Evolutionary conservation across 2,888 invertebrate species (phyloP).

Genomic region (Phorcus lineatus): DNA sequence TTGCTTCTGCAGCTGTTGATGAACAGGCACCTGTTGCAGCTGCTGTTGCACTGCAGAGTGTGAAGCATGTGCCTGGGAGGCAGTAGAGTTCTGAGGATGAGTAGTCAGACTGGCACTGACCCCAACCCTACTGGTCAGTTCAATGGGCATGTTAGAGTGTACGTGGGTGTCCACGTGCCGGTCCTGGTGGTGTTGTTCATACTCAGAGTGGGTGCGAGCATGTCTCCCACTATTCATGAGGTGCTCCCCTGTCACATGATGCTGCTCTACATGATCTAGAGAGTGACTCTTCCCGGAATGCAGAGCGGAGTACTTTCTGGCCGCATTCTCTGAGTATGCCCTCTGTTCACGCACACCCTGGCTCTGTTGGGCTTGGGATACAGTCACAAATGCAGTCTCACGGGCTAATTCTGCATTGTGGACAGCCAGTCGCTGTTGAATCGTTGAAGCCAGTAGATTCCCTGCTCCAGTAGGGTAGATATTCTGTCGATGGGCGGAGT

Average conservation of each 20-base stretch:
- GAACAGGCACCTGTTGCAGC: not conserved
- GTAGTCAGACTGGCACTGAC: not conserved
- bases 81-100: not conserved
- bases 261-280: conserved; percentile 5
- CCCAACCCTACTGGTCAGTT: not conserved
- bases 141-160: not conserved
- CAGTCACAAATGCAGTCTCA: conserved; percentile 38
- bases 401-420: conserved; percentile 33
- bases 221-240: not conserved
- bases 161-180: not conserved
- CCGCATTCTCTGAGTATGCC: conserved; percentile 31
- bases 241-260: not conserved
- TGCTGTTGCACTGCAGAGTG: conserved; percentile 15
- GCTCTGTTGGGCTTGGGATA: conserved; percentile 33
- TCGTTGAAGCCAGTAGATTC: conserved; percentile 37
- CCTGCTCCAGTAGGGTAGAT: conserved; percentile 13
- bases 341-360: conserved; percentile 40
- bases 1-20: not conserved
- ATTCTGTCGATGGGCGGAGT: conserved; percentile 2
- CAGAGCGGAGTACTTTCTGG: conserved; percentile 39
- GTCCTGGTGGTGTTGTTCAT: not conserved
- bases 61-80: not conserved
- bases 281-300: conserved; percentile 33
- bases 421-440: conserved; percentile 55
- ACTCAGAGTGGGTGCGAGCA: not conserved